Evolutionary conservation across 2,113 vertebrate genomes (phyloP).

Genomic region (Elephas maximus): DNA sequence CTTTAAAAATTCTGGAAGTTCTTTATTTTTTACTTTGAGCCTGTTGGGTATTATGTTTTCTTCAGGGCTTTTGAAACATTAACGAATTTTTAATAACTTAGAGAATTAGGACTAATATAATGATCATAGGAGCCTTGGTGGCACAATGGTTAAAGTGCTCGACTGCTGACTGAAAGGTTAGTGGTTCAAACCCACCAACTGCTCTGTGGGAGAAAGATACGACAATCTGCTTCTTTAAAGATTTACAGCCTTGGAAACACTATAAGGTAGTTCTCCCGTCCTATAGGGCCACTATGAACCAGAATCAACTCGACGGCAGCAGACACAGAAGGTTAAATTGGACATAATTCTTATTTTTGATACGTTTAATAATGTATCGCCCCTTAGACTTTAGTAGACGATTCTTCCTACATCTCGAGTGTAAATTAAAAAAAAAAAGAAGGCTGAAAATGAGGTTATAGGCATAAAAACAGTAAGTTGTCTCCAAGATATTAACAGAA

Average conservation of each 20-base stretch:
- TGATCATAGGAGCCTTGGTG: not conserved
- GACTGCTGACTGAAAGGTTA: too few relatives aligned
- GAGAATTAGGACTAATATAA: slow-evolving; percentile 41
- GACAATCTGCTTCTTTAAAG: too few relatives aligned
- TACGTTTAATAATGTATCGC: not conserved
- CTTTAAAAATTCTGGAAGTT: not conserved
- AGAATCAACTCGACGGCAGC: too few relatives aligned
- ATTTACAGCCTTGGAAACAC: too few relatives aligned
- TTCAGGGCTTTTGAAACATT: not conserved
- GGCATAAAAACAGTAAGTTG: not conserved
- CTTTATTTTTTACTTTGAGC: not conserved
- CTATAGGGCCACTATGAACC: too few relatives aligned
- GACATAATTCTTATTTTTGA: not conserved
- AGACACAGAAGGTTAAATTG: not conserved
- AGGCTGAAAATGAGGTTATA: slow-evolving; percentile 1
- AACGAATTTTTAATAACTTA: slow-evolving; percentile 57
- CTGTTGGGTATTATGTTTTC: not conserved
- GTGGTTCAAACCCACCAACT: too few relatives aligned
- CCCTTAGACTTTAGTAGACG: slow-evolving; percentile 23
- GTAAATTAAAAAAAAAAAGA: not conserved
- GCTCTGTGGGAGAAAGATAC: too few relatives aligned
- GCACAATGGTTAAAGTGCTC: too few relatives aligned
- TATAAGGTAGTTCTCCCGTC: too few relatives aligned
- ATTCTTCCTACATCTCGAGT: not conserved
- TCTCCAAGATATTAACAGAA: not conserved